These are phyloP conservation scores for Barnardius zonarius DNA, from an alignment of 2,113 vertebrate species.

Conservation along the genomic window DNA sequence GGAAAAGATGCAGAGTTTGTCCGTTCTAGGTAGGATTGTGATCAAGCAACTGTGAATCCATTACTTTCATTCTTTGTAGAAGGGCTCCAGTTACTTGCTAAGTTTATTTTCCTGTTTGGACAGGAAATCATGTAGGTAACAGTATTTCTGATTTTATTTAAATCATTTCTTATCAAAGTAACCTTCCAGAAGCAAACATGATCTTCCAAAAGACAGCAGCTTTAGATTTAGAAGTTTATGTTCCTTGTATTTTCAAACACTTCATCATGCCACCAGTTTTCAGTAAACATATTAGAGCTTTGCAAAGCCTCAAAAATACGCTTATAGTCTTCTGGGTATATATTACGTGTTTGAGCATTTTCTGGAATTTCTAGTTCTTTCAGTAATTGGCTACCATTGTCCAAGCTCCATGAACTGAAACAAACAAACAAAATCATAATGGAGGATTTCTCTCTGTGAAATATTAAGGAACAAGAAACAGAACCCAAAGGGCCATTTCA, in stretches of 20 bases:
- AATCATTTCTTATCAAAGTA: slow-evolving; percentile 15
- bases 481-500: background rate
- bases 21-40: background rate
- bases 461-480: background rate
- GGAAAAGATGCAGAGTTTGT: background rate
- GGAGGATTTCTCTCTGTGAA: background rate
- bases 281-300: slow-evolving; percentile 74
- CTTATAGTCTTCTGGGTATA: slow-evolving; percentile 84
- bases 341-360: slow-evolving; percentile 63
- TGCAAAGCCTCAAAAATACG: slow-evolving; percentile 84
- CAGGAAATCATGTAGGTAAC: slow-evolving; percentile 1
- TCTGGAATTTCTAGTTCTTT: slow-evolving; percentile 66
- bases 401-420: slow-evolving; percentile 84
- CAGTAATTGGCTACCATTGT: slow-evolving; percentile 70
- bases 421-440: background rate
- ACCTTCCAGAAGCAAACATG: slow-evolving; percentile 49
- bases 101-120: background rate
- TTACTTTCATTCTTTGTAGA: background rate
- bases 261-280: slow-evolving; percentile 85
- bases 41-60: background rate
- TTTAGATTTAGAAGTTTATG: background rate
- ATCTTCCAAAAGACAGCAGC: background rate
- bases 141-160: background rate
- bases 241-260: slow-evolving; percentile 62
- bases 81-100: background rate